Evolutionary conservation across 1,140 invertebrate species (phyloP), one percentile per base, ranked within the genome.

Genomic region (Asobara japonica): DNA sequence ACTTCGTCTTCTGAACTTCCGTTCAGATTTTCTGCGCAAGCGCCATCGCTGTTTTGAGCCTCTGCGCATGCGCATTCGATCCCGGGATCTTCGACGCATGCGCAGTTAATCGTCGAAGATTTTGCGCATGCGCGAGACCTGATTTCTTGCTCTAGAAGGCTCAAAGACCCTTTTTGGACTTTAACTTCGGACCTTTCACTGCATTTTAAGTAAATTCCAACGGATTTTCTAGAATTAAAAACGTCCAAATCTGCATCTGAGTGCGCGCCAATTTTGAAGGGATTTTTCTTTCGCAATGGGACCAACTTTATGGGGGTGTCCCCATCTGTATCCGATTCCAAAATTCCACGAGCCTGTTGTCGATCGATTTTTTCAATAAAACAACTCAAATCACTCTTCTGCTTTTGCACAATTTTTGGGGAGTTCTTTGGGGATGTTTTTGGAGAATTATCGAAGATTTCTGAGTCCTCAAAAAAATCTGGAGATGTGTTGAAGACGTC

Each of bases 291-390:
- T 7, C 61, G 68, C 66, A 72, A 5, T 33, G n/a, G 29, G 11
- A 8, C 65, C 61, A 48, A 31, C 7, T 13, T 30, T 13, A 20
- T 13, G 3, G 51, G 31, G n/a, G 18, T 48, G 5, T 81, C 78
- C 25, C 45, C 36, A 13, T 83, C 81, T 20, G 74, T 78, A 71
- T 81, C 76, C n/a, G 70, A 69, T 20, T 78, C 77, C 13, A 61
- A 45, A 20, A 75, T 31, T 18, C 33, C 45, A 51, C 68, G 77
- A 7, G 72, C 79, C 66, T 83, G 82, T 69, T 75, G 45, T 30
- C 13, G 75, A 10, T 78, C 68, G 25, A 80, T 61, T 75, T 80
- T 77, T 45, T 80, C 81, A 30, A 84, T 81, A 70, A 79, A 83
- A 69, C 80, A 67, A 71, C 73, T 83, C 2, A 84, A 45, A 61